Conservation (phyloP, 2,888 invertebrate species). For the Papilio protenor region DNA sequence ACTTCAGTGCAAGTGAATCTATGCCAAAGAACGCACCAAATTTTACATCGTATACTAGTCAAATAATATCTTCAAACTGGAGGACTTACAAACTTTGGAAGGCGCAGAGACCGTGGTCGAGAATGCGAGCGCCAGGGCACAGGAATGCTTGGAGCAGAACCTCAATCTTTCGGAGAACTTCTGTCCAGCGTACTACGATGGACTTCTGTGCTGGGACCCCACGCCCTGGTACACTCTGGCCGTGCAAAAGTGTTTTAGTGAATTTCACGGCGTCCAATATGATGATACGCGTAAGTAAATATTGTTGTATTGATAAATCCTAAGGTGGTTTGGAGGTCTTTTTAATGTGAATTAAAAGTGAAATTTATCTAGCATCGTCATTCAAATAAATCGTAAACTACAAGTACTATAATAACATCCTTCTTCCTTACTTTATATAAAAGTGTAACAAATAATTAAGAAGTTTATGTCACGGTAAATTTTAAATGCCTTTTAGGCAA, state of each 20-base stretch:
- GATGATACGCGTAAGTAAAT: constrained; percentile 91
- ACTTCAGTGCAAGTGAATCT: constrained; percentile 48
- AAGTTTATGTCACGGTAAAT: background rate
- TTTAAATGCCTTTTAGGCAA: background rate
- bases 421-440: background rate
- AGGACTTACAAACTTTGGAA: constrained; percentile 77
- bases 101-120: constrained; percentile 68
- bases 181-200: constrained; percentile 90
- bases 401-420: background rate
- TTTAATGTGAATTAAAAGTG: background rate
- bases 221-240: constrained; percentile 88
- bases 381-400: background rate
- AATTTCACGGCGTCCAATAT: constrained; percentile 90
- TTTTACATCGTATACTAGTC: constrained; percentile 56
- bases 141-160: constrained; percentile 71
- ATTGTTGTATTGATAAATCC: constrained; percentile 24
- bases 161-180: constrained; percentile 60
- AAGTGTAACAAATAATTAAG: background rate
- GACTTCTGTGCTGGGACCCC: constrained; percentile 93
- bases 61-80: constrained; percentile 72
- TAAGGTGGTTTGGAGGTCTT: constrained; percentile 1
- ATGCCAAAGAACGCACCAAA: constrained; percentile 64
- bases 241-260: constrained; percentile 90
- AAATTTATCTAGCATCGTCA: background rate
- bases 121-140: constrained; percentile 67